These are phyloP conservation scores for Clusia tigrina DNA, from an alignment of 2,888 invertebrate genomes.

Conservation along the genomic window DNA sequence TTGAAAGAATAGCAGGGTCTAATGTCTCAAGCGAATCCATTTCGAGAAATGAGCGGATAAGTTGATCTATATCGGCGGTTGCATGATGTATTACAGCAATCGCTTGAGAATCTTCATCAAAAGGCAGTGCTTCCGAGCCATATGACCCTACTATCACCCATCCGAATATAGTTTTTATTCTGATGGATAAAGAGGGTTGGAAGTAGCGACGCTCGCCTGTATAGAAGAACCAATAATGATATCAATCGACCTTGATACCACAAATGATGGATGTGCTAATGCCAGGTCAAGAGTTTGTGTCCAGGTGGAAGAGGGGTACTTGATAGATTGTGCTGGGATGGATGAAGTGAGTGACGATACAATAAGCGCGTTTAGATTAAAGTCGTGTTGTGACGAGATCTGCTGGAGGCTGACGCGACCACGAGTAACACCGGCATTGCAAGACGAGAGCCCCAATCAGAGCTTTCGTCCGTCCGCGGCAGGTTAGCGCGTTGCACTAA, in stretches of 20 bases:
- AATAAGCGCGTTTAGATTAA: constrained; percentile 16
- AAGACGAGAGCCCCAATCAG: constrained; percentile 20
- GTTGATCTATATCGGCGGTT: constrained; percentile 18
- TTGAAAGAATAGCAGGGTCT: constrained; percentile 32
- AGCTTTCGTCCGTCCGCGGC: constrained; percentile 5
- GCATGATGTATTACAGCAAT: constrained; percentile 19
- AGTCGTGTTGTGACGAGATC: not conserved
- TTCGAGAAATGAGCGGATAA: constrained; percentile 26
- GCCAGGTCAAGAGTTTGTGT: constrained; percentile 19
- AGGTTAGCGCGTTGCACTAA: constrained; percentile 20
- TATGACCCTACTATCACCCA: constrained; percentile 30
- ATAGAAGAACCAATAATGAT: constrained; percentile 29
- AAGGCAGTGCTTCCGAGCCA: not conserved
- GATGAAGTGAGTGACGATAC: constrained; percentile 21
- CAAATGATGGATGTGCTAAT: constrained; percentile 32
- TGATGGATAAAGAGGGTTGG: constrained; percentile 14
- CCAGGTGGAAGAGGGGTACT: too few species aligned
- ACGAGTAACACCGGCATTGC: constrained; percentile 17
- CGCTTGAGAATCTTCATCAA: not conserved
- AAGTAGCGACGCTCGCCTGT: constrained; percentile 25
- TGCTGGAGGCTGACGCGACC: constrained; percentile 21
- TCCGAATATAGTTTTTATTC: constrained; percentile 30
- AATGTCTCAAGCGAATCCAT: constrained; percentile 23
- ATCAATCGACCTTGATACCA: constrained; percentile 28
- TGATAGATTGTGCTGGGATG: constrained; percentile 14